Base-by-base conservation (phyloP, 2,888 invertebrate species). In the Podabrus alpinus region DNA sequence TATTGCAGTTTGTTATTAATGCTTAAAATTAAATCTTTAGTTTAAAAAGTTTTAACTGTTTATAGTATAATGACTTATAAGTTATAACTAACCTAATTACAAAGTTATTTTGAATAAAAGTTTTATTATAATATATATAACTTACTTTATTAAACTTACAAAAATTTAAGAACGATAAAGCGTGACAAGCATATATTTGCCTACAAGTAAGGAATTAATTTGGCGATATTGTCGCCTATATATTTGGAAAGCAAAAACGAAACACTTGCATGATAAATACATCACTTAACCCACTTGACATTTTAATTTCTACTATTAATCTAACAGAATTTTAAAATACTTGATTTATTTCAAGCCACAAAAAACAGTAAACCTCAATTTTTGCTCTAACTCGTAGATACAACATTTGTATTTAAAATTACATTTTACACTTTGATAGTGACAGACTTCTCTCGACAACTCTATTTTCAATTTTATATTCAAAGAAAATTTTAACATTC, bases 171-270 rank as follows among this genome's bases (percentile, higher is more conserved):
- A 45, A 45, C 45, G n/a, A 45, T 45, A 45, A n/a, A n/a, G 45
- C 45, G n/a, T 45, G 45, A 45, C 45, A 45, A 45, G n/a, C 45
- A 45, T n/a, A 45, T 45, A 45, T 45, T 45, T 45, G 7, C 45
- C n/a, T 45, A 45, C n/a, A 45, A 45, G 45, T 60, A 19, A 66
- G 29, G 66, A 64, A 69, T 24, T 59, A 73, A 68, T 73, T 72
- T 69, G 66, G n/a, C 9, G 59, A 73, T 61, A 73, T 59, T 66
- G 69, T 69, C 73, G 69, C 73, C 69, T 67, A 69, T 19, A 64
- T n/a, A 60, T 70, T 15, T 69, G 59, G 25, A 21, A 73, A 45
- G 59, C 62, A 59, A 69, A 69, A 62, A 73, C 69, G 29, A 72
- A 72, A 73, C 45, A 59, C 62, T 21, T 21, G 17, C 21, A 19